phyloP scores from a whole-genome alignment of 2,888 invertebrate genomes.

The Cantharis nigra region DNA sequence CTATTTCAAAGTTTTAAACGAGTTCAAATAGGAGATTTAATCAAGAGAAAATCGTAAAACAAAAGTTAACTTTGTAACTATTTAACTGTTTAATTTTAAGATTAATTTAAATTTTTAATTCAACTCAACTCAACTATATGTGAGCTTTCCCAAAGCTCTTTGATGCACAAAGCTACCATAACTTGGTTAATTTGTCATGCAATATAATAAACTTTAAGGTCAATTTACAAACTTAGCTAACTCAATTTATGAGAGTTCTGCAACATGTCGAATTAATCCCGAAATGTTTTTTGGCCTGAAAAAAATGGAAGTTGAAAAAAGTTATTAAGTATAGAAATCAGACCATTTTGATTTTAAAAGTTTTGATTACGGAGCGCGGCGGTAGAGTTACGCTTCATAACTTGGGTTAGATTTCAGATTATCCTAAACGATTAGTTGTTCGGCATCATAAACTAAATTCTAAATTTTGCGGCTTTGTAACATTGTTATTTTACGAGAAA shows the following conservation, averaged over 20 bases:
- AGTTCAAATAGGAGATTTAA: background rate
- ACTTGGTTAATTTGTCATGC: slow-evolving; percentile 17
- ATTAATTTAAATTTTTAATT: background rate
- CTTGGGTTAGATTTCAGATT: background rate
- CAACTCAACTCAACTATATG: background rate
- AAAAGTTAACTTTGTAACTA: background rate
- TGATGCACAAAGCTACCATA: slow-evolving; percentile 5
- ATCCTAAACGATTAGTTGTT: slow-evolving; percentile 11
- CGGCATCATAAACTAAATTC: slow-evolving; percentile 17
- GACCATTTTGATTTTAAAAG: background rate
- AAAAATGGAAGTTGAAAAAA: background rate
- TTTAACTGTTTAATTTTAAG: background rate
- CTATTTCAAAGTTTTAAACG: background rate
- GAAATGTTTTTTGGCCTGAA: background rate
- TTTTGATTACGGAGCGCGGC: background rate
- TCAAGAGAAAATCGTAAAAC: background rate
- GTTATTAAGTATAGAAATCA: background rate
- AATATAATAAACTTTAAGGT: slow-evolving; percentile 17
- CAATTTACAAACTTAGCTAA: slow-evolving; percentile 5
- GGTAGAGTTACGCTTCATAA: background rate
- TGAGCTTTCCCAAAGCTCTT: background rate
- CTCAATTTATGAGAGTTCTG: background rate
- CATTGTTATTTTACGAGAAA: slow-evolving; percentile 15
- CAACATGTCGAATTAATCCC: background rate
- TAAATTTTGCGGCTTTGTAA: slow-evolving; percentile 19